Evolutionary conservation across 1,140 invertebrate species (phyloP).

Genomic region (Babylonia areolata): DNA sequence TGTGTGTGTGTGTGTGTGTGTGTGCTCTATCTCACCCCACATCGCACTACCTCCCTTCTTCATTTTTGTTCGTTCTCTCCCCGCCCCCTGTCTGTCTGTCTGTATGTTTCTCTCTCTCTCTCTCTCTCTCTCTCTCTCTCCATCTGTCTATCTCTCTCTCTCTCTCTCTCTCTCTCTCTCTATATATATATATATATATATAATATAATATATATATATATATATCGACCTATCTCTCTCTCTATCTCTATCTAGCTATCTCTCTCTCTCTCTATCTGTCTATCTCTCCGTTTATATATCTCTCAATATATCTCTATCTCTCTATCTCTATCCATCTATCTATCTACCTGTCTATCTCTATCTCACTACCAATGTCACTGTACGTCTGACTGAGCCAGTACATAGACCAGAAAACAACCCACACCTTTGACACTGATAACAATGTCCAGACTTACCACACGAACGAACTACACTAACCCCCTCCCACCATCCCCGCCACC

Average conservation of each 20-base stretch:
- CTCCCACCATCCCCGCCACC: no score
- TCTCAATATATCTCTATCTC: not conserved
- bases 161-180: not conserved
- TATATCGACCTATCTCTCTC: not conserved
- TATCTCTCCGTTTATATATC: not conserved
- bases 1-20: conserved; percentile 1
- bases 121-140: not conserved
- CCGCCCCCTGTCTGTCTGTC: not conserved
- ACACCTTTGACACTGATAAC: no score
- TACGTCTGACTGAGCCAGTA: no score
- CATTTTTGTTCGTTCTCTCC: not conserved
- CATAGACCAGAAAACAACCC: no score
- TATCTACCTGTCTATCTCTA: no score
- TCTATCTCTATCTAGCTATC: not conserved
- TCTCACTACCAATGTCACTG: no score
- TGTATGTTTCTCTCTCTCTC: no score
- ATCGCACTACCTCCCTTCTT: not conserved
- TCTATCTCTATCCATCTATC: no score
- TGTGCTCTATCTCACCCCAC: not conserved
- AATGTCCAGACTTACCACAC: no score
- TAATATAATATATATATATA: no score
- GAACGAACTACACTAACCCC: no score
- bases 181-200: no score
- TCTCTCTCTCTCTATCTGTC: not conserved
- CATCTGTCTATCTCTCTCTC: not conserved